A percentile compares a stretch with the other conserved stretches of the same genome.
These are phyloP conservation scores for Spodoptera exigua DNA, from an alignment of 2,888 invertebrate genomes.

Conservation along the genomic window DNA sequence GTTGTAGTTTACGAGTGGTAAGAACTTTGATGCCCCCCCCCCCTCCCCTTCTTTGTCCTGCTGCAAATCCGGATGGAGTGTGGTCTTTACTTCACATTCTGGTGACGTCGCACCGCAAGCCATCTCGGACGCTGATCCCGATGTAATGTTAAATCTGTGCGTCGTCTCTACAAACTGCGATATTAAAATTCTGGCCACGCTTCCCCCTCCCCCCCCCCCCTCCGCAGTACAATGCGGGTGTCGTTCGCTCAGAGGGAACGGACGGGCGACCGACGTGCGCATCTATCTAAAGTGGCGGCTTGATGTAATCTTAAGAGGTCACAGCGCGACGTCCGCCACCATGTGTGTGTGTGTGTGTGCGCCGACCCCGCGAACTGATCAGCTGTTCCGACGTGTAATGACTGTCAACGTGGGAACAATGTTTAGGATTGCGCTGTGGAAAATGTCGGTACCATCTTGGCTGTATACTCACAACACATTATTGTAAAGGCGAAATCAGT, in stretches of 20 bases:
- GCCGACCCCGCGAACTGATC: not conserved
- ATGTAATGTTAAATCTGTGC: conserved; percentile 50
- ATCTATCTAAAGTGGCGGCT: conserved; percentile 43
- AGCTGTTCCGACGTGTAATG: too few species aligned
- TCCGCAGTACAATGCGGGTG: too few species aligned
- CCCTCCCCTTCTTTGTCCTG: too few species aligned
- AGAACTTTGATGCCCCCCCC: too few species aligned
- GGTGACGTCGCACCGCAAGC: conserved; percentile 10
- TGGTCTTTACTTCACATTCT: conserved; percentile 8
- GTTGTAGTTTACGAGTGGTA: too few species aligned
- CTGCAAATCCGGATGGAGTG: too few species aligned
- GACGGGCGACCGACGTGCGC: conserved; percentile 6
- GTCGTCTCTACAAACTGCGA: conserved; percentile 34
- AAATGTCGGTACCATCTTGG: too few species aligned
- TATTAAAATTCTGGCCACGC: conserved; percentile 61
- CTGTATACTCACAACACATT: too few species aligned
- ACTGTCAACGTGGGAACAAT: too few species aligned
- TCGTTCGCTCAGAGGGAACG: not conserved
- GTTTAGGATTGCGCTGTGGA: too few species aligned
- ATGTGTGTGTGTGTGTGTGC: not conserved
- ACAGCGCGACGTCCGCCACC: conserved; percentile 29
- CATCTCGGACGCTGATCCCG: conserved; percentile 5
- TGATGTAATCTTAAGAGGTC: conserved; percentile 54
- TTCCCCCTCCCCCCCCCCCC: conserved; percentile 1
- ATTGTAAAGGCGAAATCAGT: conserved; percentile 23